Conservation (phyloP, 2,797 vertebrate genomes). For the Leptoclinus maculatus region DNA sequence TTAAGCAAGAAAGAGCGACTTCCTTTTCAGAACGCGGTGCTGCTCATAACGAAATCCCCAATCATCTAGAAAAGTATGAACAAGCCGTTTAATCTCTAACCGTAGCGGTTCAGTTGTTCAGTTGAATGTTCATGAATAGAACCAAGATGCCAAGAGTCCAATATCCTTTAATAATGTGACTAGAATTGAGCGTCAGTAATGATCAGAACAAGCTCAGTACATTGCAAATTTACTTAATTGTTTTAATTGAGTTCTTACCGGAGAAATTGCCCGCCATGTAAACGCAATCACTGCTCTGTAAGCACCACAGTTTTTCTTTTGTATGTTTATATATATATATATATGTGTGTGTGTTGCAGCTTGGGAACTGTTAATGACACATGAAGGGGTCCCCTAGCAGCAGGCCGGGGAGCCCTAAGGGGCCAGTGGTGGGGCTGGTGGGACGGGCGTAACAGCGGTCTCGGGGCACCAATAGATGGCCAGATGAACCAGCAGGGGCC, state of each 20-base stretch:
- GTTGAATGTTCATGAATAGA: not conserved
- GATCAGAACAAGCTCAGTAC: not conserved
- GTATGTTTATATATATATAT: constrained; percentile 3
- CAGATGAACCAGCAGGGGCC: constrained; percentile 90
- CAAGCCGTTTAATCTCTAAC: not conserved
- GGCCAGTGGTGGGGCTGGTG: constrained; percentile 72
- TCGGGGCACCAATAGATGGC: constrained; percentile 90
- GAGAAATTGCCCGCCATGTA: constrained; percentile 20
- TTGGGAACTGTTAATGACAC: constrained; percentile 82
- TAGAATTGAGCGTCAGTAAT: not conserved
- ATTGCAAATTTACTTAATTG: constrained; percentile 8
- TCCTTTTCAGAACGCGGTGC: not conserved
- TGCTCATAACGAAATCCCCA: not conserved
- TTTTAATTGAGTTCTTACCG: constrained; percentile 29
- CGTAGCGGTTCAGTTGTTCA: not conserved
- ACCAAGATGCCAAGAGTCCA: not conserved
- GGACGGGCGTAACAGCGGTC: constrained; percentile 86
- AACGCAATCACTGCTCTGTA: constrained; percentile 34
- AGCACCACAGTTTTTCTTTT: constrained; percentile 30
- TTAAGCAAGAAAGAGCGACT: not conserved
- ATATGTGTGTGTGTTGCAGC: constrained; percentile 51
- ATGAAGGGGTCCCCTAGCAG: constrained; percentile 79
- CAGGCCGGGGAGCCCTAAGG: constrained; percentile 76
- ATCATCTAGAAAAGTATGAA: not conserved
- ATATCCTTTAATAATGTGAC: not conserved